Evolutionary conservation across 2,113 vertebrate genomes (phyloP), one percentile per base, ranked within the genome.

Genomic region (Oncorhynchus mykiss): DNA sequence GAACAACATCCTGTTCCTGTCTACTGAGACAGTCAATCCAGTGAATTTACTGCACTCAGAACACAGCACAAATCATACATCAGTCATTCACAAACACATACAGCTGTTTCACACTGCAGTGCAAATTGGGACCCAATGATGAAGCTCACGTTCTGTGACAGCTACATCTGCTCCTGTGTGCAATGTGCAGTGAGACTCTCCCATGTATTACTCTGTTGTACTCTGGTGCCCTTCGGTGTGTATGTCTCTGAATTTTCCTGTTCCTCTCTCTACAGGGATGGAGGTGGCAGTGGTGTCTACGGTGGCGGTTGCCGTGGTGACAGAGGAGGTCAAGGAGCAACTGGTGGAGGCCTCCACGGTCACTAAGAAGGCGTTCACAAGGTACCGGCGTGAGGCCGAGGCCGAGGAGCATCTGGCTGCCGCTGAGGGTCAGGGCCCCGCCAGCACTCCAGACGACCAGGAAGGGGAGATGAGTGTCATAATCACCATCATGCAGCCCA

Each of bases 401-500:
- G 94, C 96, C 0, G 98, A 99, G 0, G 97, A 99, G 86, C 96
- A 98, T 78, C 96, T 94, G 75, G 91, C 93, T 0, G 71, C 93
- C 0, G 92, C 84, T 0, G 97, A 98, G 12, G 94, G 94, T 7
- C 18, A 91, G 0, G 91, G 94, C n/a, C 80, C 92, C 4, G 75
- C 92, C 67, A 87, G 92, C 0, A 74, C 91, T 0, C 74, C 91
- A 0, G 96, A 99, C 57, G 99, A 98, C 89, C 97, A 99, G 0
- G 98, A 99, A 0, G 91, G 96, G 80, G 97, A 99, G 91, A 99
- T 99, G 97, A 99, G 97, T 0, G 94, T 95, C 0, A 94, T 97
- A 76, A 97, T 99, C 85, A 96, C 96, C 57, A 98, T 99, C 89
- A 99, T 99, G 97, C 96, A 99, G 83, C 98, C 98, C 79, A 99